Evolutionary conservation across 2,797 vertebrate species (phyloP), one percentile per base, ranked within the genome.

Genomic region (Graptemys geographica): DNA sequence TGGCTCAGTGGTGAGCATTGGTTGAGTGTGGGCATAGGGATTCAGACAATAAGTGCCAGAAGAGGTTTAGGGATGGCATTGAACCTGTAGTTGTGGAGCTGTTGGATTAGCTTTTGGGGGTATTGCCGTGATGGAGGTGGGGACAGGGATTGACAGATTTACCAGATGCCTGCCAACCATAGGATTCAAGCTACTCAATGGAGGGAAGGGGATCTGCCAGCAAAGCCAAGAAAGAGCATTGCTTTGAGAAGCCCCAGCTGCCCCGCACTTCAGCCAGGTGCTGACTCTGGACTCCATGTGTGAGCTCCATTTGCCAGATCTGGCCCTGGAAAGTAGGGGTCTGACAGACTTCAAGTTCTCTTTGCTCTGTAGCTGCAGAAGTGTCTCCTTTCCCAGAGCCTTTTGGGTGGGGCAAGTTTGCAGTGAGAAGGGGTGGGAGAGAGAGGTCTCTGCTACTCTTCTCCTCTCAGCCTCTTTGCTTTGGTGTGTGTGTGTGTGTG

Each of bases 101-200:
- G 65, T 80, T 93, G 93, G 51, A n/a, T 86, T 91, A 96, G 94
- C 93, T 96, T 90, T 79, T n/a, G 84, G 92, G 88, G 84, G 83
- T 95, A 84, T 95, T 96, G 86, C 69, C 72, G 53, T 84, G 88
- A 95, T 87, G 65, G 90, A 56, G 86, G 94, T 94, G 92, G 92
- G 94, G 95, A 93, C 49, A 84, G 86, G 95, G 84, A 81, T 89
- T 95, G 89, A 92, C 96, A 96, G 96, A 95, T 86, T 84, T 89
- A 93, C 93, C 93, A 92, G 92, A 91, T 92, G 86, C 1, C 0
- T 94, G 89, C 91, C 90, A 97, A 88, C 92, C 84, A 86, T 87
- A 96, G 93, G 86, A 87, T 96, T 96, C 93, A 96, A 94, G 90
- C 96, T 96, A 84, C 92, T 91, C 59, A 86, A 89, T 93, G 79